Evolutionary conservation across 2,888 invertebrate species (phyloP), one percentile per base, ranked within the genome.

Genomic region (Deladenus siricidicola): DNA sequence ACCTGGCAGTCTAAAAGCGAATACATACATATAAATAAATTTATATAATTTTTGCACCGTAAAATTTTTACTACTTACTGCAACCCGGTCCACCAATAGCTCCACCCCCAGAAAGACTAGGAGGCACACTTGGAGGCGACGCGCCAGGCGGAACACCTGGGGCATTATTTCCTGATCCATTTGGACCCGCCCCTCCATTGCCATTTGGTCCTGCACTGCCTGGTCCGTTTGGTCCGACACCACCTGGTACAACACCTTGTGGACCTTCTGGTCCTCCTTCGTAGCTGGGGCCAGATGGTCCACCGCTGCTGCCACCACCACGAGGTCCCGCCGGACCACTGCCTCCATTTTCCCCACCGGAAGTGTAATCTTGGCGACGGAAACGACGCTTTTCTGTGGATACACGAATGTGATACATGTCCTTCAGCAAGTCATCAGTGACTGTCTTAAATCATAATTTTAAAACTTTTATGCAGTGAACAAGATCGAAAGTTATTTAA

Each of bases 361-460:
- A 56, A 45, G 52, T 56, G 21, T 71, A 28, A n/a, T 60, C 51
- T 28, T 45, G 49, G 17, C 51, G 71, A 55, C 70, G 68, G 6
- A 50, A 34, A 14, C 68, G 63, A 34, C 19, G 48, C 65, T 69
- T 66, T 34, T 30, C 44, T 29, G 26, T 64, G 48, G 69, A 68
- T 45, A 78, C 62, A n/a, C 56, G 59, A 53, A 77, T 68, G n/a
- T n/a, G n/a, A n/a, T n/a, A n/a, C 65, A 77, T 71, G 56, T 77
- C 78, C 28, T 64, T 59, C 77, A 78, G 78, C 60, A 77, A 62
- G 59, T 73, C 75, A 53, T 77, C 73, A 30, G 77, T 75, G 19
- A 67, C 64, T 28, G 59, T 56, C 70, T 72, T 52, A 44, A 70
- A 63, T 19, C 21, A 30, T 29, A 50, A 50, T 14, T 17, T 29